These are phyloP conservation scores for Tetheella fluctuosa DNA, from an alignment of 2,888 invertebrate genomes.

Conservation along the genomic window DNA sequence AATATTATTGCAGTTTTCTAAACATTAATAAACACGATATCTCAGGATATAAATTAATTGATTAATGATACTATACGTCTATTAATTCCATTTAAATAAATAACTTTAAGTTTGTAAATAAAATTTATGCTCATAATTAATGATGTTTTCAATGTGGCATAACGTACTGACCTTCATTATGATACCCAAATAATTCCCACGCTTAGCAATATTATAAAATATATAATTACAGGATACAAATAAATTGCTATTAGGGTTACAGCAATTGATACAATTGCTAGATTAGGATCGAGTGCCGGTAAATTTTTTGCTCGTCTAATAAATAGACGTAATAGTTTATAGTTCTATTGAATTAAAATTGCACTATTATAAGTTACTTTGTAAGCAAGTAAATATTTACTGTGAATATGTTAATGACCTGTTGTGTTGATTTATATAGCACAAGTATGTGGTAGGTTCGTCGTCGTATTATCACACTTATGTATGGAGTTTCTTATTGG, in stretches of 20 bases:
- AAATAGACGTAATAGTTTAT: not conserved
- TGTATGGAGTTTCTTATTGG: not conserved
- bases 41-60: too few species aligned
- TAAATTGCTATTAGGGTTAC: slow-evolving; percentile 9
- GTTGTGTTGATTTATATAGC: not conserved
- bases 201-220: not conserved
- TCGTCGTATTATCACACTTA: not conserved
- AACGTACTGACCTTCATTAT: not conserved
- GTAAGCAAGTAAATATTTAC: not conserved
- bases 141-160: not conserved
- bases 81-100: not conserved
- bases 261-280: slow-evolving; percentile 4
- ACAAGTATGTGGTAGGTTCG: not conserved
- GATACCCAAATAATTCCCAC: not conserved
- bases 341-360: not conserved
- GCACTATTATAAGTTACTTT: not conserved
- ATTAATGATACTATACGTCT: too few species aligned
- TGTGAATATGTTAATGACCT: not conserved
- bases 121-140: not conserved
- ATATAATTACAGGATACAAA: slow-evolving; percentile 7
- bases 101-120: not conserved
- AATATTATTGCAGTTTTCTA: too few species aligned
- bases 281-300: slow-evolving; percentile 5
- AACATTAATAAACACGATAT: too few species aligned
- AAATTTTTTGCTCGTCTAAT: not conserved